A percentile compares a stretch with the other conserved stretches of the same genome.
These are phyloP conservation scores for Eretmocerus hayati DNA, from an alignment of 2,888 invertebrate species.

Conservation along the genomic window DNA sequence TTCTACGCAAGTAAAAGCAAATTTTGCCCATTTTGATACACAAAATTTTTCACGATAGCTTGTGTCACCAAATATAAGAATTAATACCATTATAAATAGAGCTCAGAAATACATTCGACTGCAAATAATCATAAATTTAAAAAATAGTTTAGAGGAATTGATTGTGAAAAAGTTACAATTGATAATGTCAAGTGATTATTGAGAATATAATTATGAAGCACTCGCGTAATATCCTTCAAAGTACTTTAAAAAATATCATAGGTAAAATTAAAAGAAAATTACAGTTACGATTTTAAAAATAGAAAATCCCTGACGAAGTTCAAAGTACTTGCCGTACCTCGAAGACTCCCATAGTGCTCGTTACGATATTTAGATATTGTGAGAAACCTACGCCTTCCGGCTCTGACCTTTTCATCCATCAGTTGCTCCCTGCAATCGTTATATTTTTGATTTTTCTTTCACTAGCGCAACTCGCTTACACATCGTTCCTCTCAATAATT, in stretches of 20 bases:
- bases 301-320: slow-evolving; percentile 24
- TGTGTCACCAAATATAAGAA: neutral
- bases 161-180: slow-evolving; percentile 6
- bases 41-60: neutral
- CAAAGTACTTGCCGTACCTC: slow-evolving; percentile 24
- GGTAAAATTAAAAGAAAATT: slow-evolving; percentile 4
- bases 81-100: slow-evolving; percentile 1
- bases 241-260: slow-evolving; percentile 17
- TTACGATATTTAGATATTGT: slow-evolving; percentile 1
- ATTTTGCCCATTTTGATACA: too few species aligned
- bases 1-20: too few species aligned
- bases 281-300: slow-evolving; percentile 11
- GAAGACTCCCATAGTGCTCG: slow-evolving; percentile 20
- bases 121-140: slow-evolving; percentile 15
- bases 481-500: slow-evolving; percentile 5
- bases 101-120: slow-evolving; percentile 1
- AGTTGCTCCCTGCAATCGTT: too few species aligned
- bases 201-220: slow-evolving; percentile 7
- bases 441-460: slow-evolving; percentile 2
- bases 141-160: slow-evolving; percentile 16
- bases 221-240: slow-evolving; percentile 3
- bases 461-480: neutral
- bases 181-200: slow-evolving; percentile 5
- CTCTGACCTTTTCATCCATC: too few species aligned
- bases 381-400: neutral